Evolutionary conservation across 2,797 vertebrate genomes (phyloP).

Genomic region (Garrulus glandarius): DNA sequence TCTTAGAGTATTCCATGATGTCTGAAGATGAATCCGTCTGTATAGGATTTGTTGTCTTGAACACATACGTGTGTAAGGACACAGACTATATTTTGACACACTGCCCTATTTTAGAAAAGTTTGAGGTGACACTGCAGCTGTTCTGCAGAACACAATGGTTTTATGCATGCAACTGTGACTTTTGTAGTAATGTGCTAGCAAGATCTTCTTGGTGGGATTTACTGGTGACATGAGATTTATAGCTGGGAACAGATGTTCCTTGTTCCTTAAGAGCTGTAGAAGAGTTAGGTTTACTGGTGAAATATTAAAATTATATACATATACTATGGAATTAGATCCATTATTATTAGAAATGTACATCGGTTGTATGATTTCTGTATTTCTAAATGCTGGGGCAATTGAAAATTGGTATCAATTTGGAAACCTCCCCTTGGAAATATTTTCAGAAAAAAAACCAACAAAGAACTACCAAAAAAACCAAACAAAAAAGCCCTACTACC

Average conservation of each 20-base stretch:
- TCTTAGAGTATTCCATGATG: neutral
- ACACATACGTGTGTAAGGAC: neutral
- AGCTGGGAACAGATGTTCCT: constrained; percentile 44
- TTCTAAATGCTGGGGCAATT: neutral
- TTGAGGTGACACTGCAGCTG: neutral
- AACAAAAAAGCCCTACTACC: neutral
- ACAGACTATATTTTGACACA: neutral
- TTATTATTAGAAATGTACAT: neutral
- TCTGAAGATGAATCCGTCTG: neutral
- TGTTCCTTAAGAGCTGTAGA: constrained; percentile 19
- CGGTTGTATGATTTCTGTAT: neutral
- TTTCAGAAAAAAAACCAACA: neutral
- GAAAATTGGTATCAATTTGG: neutral
- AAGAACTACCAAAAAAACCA: neutral
- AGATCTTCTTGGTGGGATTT: constrained; percentile 38
- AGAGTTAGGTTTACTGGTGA: neutral
- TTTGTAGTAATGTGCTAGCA: constrained; percentile 1
- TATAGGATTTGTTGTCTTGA: neutral
- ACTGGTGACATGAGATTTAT: constrained; percentile 49
- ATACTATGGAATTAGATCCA: neutral
- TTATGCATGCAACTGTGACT: neutral
- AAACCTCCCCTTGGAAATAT: neutral
- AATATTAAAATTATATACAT: constrained; percentile 33
- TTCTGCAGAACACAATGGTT: neutral
- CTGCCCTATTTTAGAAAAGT: neutral